A percentile compares a stretch with the other conserved stretches of the same genome.
Conservation (phyloP, 2,113 vertebrate genomes). For the Lepidothrix coronata region DNA sequence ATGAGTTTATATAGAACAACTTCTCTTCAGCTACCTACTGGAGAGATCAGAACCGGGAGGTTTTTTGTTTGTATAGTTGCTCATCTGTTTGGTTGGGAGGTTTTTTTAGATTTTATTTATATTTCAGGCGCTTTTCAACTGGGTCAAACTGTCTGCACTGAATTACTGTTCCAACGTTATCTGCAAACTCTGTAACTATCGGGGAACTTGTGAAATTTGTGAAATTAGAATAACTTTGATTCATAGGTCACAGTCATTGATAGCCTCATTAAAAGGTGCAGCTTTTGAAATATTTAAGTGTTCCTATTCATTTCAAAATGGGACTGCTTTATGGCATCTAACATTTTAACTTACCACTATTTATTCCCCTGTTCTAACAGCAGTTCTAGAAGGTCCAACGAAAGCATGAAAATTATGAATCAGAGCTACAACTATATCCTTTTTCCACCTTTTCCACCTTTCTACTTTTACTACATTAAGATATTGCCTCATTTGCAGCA, state of each 20-base stretch:
- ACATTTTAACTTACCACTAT: background rate
- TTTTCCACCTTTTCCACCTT: background rate
- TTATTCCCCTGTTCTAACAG: background rate
- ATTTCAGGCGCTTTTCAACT: background rate
- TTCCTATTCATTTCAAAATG: background rate
- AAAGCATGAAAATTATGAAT: background rate
- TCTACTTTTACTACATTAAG: background rate
- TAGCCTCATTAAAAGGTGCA: background rate
- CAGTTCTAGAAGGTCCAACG: background rate
- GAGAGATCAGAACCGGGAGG: background rate
- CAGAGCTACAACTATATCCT: background rate
- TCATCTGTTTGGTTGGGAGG: rapidly evolving
- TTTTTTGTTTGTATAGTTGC: background rate
- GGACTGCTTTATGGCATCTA: background rate
- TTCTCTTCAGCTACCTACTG: background rate
- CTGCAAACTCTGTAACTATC: background rate
- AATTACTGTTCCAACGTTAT: background rate
- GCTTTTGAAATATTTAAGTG: background rate
- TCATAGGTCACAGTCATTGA: background rate
- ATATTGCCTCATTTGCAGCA: background rate
- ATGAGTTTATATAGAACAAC: background rate
- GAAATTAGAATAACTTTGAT: background rate
- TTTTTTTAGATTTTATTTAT: background rate
- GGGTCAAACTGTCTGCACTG: background rate
- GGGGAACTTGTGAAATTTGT: background rate